phyloP scores from a whole-genome alignment of 92 coral and sea anemone genomes.

The Epizoanthus fatuus region DNA sequence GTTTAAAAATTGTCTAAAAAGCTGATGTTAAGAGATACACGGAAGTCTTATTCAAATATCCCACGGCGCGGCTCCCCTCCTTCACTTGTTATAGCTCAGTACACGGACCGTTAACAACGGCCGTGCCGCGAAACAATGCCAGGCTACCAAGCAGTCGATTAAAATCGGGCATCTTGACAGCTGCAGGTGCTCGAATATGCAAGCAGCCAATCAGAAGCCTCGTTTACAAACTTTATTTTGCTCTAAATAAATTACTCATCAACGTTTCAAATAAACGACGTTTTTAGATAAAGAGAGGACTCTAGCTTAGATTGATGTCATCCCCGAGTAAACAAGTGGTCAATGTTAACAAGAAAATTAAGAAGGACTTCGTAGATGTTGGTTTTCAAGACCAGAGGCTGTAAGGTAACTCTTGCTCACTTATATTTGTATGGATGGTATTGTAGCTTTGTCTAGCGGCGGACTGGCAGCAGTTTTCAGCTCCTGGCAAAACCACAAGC shows the following conservation, averaged over 20 bases:
- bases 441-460: too few relatives aligned
- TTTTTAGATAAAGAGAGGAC: neutral
- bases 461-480: too few relatives aligned
- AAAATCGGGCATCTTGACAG: neutral
- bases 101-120: neutral
- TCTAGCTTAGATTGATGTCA: neutral
- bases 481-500: too few relatives aligned
- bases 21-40: too few relatives aligned
- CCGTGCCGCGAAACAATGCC: neutral
- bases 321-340: neutral
- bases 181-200: conserved; percentile 8
- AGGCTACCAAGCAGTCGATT: conserved; percentile 2
- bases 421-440: too few relatives aligned
- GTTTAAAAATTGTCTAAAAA: too few relatives aligned
- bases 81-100: neutral
- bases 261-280: neutral
- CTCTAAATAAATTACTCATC: conserved; percentile 14
- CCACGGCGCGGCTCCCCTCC: too few relatives aligned
- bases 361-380: too few relatives aligned
- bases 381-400: too few relatives aligned
- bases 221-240: neutral
- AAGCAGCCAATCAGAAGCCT: conserved; percentile 1
- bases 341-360: neutral
- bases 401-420: too few relatives aligned
- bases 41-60: too few relatives aligned